phyloP scores from a whole-genome alignment of 2,797 vertebrate genomes.

The Gobio occitaniae region DNA sequence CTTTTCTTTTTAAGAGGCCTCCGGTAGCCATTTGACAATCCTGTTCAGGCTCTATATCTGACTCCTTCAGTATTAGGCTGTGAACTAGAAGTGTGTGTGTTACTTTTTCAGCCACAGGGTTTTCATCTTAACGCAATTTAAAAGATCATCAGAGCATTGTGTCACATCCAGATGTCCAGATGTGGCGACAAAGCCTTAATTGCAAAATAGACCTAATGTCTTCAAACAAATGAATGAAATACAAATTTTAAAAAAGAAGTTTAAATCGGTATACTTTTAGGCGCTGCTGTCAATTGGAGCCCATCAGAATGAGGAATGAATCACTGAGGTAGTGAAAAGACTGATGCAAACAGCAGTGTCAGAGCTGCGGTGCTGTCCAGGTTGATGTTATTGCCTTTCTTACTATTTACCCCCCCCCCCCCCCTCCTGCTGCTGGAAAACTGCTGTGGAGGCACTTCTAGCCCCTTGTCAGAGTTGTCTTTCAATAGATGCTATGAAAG shows the following conservation, averaged over 20 bases:
- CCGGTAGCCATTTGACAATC: slow-evolving; percentile 28
- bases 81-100: slow-evolving; percentile 55
- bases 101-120: slow-evolving; percentile 35
- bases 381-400: slow-evolving; percentile 56
- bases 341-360: slow-evolving; percentile 44
- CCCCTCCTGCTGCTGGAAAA: slow-evolving; percentile 26
- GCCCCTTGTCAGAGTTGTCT: slow-evolving; percentile 56
- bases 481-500: slow-evolving; percentile 62
- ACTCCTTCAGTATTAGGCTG: slow-evolving; percentile 20
- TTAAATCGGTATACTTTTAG: neutral
- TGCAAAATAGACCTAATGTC: neutral
- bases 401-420: slow-evolving; percentile 45
- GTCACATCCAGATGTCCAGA: neutral
- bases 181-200: neutral
- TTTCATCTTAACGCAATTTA: slow-evolving; percentile 9
- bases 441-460: slow-evolving; percentile 56
- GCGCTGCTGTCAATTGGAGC: slow-evolving; percentile 38
- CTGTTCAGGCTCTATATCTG: slow-evolving; percentile 7
- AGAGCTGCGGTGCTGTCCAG: slow-evolving; percentile 27
- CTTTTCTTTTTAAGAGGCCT: slow-evolving; percentile 29
- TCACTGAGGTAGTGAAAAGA: slow-evolving; percentile 52
- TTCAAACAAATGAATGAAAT: slow-evolving; percentile 20
- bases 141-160: neutral
- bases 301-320: slow-evolving; percentile 41
- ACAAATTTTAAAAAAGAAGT: neutral